Conservation (phyloP, 2,797 vertebrate species). For the Enteromius mattozi region DNA sequence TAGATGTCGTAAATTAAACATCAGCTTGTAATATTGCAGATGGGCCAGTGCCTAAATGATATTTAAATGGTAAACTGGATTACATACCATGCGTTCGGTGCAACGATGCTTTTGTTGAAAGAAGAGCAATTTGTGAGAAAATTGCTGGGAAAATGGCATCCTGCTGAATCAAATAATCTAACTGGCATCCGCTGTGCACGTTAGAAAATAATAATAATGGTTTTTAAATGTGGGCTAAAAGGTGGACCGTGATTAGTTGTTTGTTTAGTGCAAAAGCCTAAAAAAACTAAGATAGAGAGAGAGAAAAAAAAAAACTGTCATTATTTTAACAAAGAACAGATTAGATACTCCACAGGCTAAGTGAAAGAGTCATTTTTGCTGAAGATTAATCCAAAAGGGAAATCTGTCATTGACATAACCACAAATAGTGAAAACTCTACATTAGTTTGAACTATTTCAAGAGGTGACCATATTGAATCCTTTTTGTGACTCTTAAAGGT, state of each 20-base stretch:
- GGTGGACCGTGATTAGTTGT: slow-evolving; percentile 27
- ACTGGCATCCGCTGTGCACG: slow-evolving; percentile 10
- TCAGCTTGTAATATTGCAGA: slow-evolving; percentile 61
- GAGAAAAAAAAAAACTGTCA: neutral
- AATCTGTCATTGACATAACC: neutral
- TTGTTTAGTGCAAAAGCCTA: neutral
- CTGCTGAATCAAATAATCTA: slow-evolving; percentile 48
- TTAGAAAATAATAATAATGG: slow-evolving; percentile 9
- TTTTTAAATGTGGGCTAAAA: slow-evolving; percentile 13
- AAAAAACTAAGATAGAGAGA: neutral
- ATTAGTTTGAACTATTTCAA: neutral
- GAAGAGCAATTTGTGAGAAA: slow-evolving; percentile 38
- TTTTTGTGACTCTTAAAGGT: neutral
- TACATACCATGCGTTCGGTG: slow-evolving; percentile 10
- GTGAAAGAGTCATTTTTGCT: neutral
- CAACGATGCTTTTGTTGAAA: slow-evolving; percentile 31
- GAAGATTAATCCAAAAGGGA: neutral
- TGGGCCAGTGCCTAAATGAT: slow-evolving; percentile 30
- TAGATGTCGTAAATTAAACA: slow-evolving; percentile 64
- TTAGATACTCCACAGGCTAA: neutral
- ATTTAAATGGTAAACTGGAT: slow-evolving; percentile 30
- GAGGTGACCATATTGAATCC: neutral
- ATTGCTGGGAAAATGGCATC: slow-evolving; percentile 43
- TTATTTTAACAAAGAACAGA: neutral
- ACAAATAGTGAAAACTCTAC: neutral